These are phyloP conservation scores for Acropora tenuis DNA, from an alignment of 64 coral and sea anemone species.

Conservation along the genomic window DNA sequence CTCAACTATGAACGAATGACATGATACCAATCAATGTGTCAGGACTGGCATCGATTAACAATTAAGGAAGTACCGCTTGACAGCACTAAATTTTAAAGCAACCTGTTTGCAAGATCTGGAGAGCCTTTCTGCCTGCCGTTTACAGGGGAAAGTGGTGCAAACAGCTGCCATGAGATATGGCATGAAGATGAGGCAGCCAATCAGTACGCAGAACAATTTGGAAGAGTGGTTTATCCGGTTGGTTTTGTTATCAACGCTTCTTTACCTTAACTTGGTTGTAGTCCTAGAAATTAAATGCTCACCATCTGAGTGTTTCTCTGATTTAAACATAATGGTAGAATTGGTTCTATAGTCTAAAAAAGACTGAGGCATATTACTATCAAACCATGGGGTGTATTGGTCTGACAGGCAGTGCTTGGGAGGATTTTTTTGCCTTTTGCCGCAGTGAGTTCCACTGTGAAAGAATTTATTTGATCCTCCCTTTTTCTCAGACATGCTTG, in stretches of 20 bases:
- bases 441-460: constrained; percentile 20
- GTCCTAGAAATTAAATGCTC: constrained; percentile 56
- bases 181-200: constrained; percentile 1
- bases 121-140: constrained; percentile 17
- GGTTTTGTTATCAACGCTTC: constrained; percentile 55
- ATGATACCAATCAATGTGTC: no score
- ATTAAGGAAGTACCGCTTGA: constrained; percentile 15
- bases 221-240: constrained; percentile 11
- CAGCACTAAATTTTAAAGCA: constrained; percentile 42
- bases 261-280: constrained; percentile 37
- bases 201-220: constrained; percentile 30
- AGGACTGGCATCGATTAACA: constrained; percentile 29
- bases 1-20: constrained; percentile 11
- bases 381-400: constrained; percentile 51
- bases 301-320: constrained; percentile 16
- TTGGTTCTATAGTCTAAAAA: constrained; percentile 11
- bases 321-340: constrained; percentile 21
- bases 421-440: constrained; percentile 60
- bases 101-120: constrained; percentile 43
- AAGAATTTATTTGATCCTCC: constrained; percentile 18
- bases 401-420: constrained; percentile 36
- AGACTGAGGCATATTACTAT: constrained; percentile 46
- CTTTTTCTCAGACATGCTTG: constrained; percentile 44
- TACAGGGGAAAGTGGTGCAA: background rate
- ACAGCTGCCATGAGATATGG: no score